Evolutionary conservation across 35 echinoderm and acorn worm species (phyloP), one percentile per base, ranked within the genome.

Genomic region (Lytechinus variegatus): DNA sequence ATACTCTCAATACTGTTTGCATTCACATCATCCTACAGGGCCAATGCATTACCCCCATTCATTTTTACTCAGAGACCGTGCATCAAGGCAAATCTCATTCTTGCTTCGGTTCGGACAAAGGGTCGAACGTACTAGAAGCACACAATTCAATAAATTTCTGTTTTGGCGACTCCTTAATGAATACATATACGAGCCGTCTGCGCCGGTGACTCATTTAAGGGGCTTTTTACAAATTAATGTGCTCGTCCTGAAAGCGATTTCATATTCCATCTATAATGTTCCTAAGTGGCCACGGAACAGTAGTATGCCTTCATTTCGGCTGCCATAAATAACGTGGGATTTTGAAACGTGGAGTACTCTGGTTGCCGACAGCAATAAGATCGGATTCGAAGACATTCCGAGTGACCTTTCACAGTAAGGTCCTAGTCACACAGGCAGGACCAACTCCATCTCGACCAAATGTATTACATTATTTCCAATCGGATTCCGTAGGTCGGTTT

Each of bases 121-220:
- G 16, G 61, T 71, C 12, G 12, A 21, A 71, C 61, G 14, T 19
- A 71, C 61, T 71, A 19, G 5, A 71, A 0, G 61, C 61, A 71
- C 61, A 71, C 61, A 71, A 71, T 71, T 71, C 61, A 71, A 71
- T 71, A 71, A 71, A 71, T 71, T 71, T 71, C 61, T 71, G 14
- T 71, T 71, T 71, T 71, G 61, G 61, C 61, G 61, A 71, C 61
- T 19, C 12, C 61, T 19, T 71, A 71, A 71, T 71, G 61, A 71
- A 71, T 16, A 71, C 6, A 71, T 71, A 71, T 71, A 71, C 24
- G 61, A 71, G 24, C 61, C 61, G 61, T 71, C 61, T 71, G 24
- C 24, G 24, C 14, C 24, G 16, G 61, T 71, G 61, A 71, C 61
- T 71, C 61, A 71, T 71, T 71, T 71, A 5, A 21, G 24, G 61